These are phyloP conservation scores for Alethe diademata DNA, from an alignment of 2,113 vertebrate genomes.

Conservation along the genomic window DNA sequence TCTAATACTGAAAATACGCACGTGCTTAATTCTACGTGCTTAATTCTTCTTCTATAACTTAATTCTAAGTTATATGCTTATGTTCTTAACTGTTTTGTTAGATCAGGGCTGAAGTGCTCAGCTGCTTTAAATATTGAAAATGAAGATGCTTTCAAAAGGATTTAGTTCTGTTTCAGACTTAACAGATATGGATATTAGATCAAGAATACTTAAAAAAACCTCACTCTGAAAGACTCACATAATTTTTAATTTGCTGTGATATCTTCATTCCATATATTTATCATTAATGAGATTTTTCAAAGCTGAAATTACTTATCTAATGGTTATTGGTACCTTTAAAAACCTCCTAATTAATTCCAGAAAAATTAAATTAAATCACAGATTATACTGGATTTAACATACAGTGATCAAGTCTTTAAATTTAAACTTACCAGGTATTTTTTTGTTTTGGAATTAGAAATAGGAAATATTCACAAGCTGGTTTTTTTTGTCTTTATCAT, in stretches of 20 bases:
- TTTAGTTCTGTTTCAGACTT: constrained; percentile 21
- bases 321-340: background rate
- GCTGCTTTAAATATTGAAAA: constrained; percentile 23
- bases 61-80: constrained; percentile 42
- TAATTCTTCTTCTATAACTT: no score
- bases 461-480: background rate
- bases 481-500: background rate
- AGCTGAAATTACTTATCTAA: background rate
- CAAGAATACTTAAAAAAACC: background rate
- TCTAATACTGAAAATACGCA: constrained; percentile 32
- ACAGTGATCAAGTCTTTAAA: background rate
- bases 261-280: background rate
- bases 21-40: constrained; percentile 19
- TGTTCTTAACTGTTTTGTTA: constrained; percentile 46
- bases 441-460: background rate
- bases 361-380: background rate
- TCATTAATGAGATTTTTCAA: constrained; percentile 1
- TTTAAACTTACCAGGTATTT: background rate
- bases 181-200: constrained; percentile 11
- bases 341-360: constrained; percentile 2
- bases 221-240: background rate
- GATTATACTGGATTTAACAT: background rate
- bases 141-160: constrained; percentile 29
- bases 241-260: background rate
- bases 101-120: constrained; percentile 6